Evolutionary conservation across 2,888 invertebrate species (phyloP).

Genomic region (Drosophila maculinotata): DNA sequence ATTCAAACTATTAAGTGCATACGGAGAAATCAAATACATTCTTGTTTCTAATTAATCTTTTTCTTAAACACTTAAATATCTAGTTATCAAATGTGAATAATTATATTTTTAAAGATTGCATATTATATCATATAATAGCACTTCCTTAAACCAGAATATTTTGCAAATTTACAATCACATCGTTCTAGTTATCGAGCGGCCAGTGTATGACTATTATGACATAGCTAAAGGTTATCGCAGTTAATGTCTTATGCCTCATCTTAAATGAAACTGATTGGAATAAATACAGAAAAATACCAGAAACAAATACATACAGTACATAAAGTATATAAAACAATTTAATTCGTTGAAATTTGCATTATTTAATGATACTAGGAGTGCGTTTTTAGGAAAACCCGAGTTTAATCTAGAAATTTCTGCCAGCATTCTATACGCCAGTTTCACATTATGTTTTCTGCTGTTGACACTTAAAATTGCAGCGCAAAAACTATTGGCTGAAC

Average conservation of each 20-base stretch:
- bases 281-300: not conserved
- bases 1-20: no score
- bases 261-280: not conserved
- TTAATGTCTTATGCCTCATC: not conserved
- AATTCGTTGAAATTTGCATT: not conserved
- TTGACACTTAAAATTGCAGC: slow-evolving; percentile 30
- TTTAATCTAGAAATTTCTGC: not conserved
- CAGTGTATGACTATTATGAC: slow-evolving; percentile 2
- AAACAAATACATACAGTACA: not conserved
- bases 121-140: no score
- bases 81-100: no score
- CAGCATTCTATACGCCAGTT: not conserved
- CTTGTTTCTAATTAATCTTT: no score
- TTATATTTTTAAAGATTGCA: no score
- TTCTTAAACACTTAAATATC: no score
- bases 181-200: not conserved
- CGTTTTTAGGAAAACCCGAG: not conserved
- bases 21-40: no score
- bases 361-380: not conserved
- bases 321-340: not conserved
- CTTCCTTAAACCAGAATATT: no score
- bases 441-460: slow-evolving; percentile 10
- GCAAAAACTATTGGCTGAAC: slow-evolving; percentile 19
- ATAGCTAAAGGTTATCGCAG: slow-evolving; percentile 31
- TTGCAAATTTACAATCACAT: not conserved